phyloP scores from a whole-genome alignment of 2,888 invertebrate genomes.

The Sceliomorpha sp. region DNA sequence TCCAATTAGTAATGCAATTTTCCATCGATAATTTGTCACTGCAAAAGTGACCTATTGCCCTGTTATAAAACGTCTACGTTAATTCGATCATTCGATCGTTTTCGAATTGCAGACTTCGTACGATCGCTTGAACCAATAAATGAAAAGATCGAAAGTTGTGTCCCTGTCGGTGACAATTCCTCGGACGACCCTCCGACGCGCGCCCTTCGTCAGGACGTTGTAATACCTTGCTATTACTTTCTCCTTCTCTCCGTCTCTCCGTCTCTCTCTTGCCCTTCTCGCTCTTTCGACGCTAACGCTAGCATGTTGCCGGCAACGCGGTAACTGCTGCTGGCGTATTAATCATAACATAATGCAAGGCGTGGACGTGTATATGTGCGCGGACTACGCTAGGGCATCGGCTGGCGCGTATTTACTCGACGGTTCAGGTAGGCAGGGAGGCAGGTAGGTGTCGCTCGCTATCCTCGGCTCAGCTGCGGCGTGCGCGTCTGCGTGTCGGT shows the following conservation, averaged over 20 bases:
- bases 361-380: conserved; percentile 58
- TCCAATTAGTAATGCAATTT: no score
- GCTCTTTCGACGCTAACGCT: conserved; percentile 6
- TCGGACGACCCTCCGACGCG: neutral
- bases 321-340: conserved; percentile 60
- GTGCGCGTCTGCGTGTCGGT: conserved; percentile 66
- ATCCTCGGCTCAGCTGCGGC: conserved; percentile 32
- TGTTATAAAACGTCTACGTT: no score
- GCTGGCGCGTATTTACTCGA: conserved; percentile 26
- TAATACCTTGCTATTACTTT: neutral
- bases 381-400: no score
- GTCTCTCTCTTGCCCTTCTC: no score
- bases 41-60: no score
- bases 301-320: conserved; percentile 26
- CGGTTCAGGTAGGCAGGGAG: conserved; percentile 46
- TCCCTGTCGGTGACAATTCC: neutral
- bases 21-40: no score
- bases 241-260: no score
- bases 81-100: no score
- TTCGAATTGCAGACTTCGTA: neutral
- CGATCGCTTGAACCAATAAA: neutral
- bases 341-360: conserved; percentile 70
- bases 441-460: conserved; percentile 38
- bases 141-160: conserved; percentile 1
- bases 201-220: neutral